Base-by-base conservation (phyloP, 2,797 vertebrate genomes). In the Rachycentron canadum region DNA sequence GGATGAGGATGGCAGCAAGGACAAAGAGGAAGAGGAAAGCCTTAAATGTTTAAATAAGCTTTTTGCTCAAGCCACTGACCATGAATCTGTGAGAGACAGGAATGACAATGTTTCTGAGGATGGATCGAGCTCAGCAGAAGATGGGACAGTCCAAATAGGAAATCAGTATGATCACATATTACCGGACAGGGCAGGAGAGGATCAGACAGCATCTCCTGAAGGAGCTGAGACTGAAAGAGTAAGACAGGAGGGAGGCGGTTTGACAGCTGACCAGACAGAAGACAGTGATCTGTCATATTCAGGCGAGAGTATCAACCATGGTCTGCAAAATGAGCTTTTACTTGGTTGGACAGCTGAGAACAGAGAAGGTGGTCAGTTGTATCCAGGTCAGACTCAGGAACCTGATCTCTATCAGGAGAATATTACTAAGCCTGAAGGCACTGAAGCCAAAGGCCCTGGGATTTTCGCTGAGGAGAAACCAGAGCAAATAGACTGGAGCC, bases 31-130 rank as follows among this genome's bases (percentile, higher is more conserved):
- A 19, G 64, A 66, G 7, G 3, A 1, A 25, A 64, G 21, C 6
- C n/a, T 63, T 9, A 30, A 70, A 59, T 71, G 68, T 76, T 59
- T 36, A 25, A 49, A 65, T 26, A 36, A 73, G 2, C 45, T 14
- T 62, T 64, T 16, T 60, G 12, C 34, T 64, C 26, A 58, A 23
- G 61, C 34, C 5, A 7, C 32, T 0, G 23, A 40, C 56, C 62
- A 52, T 4, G 3, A 4, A 28, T 16, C 21, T 23, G 5, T 28
- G 36, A 45, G 6, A 34, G 73, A 56, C 41, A 25, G 25, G 28
- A 53, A 55, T 28, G 41, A 26, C 43, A 14, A 49, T 2, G 16
- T 49, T 36, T 72, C 45, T 63, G 69, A 28, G 1, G 38, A 67
- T 13, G 68, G 11, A 2, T 8, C 6, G 19, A 60, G 30, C 14